Conservation (phyloP, 1,140 invertebrate genomes). For the Metopolophium dirhodum region DNA sequence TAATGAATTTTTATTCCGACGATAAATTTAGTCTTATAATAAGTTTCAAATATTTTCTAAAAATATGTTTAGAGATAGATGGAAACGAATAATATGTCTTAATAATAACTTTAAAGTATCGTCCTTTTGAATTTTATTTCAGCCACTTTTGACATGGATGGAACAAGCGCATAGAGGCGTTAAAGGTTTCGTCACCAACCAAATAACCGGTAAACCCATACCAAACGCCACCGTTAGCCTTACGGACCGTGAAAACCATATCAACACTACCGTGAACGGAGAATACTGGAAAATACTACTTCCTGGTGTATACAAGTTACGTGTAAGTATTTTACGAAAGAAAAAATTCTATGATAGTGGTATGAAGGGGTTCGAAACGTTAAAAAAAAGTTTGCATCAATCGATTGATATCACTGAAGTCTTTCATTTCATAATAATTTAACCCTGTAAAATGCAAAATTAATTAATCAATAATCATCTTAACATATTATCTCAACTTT, state of each 20-base stretch:
- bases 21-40: background rate
- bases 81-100: background rate
- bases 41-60: background rate
- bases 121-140: background rate
- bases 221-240: constrained; percentile 75
- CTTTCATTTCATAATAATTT: background rate
- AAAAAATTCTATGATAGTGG: background rate
- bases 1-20: background rate
- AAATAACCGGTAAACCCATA: constrained; percentile 67
- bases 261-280: constrained; percentile 76
- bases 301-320: constrained; percentile 75
- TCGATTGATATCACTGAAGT: background rate
- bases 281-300: constrained; percentile 87
- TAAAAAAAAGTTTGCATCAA: background rate
- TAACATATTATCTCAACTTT: background rate
- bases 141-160: constrained; percentile 81
- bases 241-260: constrained; percentile 74
- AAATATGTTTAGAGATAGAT: background rate
- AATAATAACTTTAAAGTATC: background rate
- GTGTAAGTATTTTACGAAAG: background rate
- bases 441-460: background rate
- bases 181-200: constrained; percentile 71
- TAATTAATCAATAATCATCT: background rate
- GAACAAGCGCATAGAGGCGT: constrained; percentile 86
- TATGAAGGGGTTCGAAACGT: background rate